Conservation (phyloP, 2,888 invertebrate species). For the Xestia xanthographa region DNA sequence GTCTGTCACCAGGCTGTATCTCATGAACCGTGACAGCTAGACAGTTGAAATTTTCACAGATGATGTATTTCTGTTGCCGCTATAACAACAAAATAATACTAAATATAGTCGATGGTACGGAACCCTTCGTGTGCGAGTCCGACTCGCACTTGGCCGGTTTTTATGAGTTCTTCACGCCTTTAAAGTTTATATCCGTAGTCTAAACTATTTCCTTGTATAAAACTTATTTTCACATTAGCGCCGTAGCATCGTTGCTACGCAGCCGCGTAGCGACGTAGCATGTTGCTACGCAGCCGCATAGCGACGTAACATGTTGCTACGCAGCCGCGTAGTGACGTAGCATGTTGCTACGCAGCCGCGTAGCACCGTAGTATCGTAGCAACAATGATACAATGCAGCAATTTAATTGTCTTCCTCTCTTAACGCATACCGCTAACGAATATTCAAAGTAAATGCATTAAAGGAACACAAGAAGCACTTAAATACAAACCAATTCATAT, state of each 20-base stretch:
- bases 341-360: background rate
- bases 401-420: background rate
- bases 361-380: background rate
- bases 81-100: too few relatives aligned
- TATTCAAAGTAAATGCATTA: constrained; percentile 6
- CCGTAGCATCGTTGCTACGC: background rate
- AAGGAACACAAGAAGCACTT: constrained; percentile 7
- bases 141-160: too few relatives aligned
- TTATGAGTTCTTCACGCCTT: background rate
- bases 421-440: background rate
- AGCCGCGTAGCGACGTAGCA: background rate
- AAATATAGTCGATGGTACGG: too few relatives aligned
- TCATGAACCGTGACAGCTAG: too few relatives aligned
- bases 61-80: too few relatives aligned
- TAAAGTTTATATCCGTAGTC: background rate
- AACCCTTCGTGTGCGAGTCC: too few relatives aligned
- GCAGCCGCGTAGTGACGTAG: background rate
- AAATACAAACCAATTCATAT: constrained; percentile 30
- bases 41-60: too few relatives aligned
- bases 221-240: background rate
- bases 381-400: background rate
- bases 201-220: background rate
- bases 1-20: too few relatives aligned
- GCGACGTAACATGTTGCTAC: background rate
- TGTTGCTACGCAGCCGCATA: background rate